A percentile compares a stretch with the other conserved stretches of the same genome.
phyloP scores from a whole-genome alignment of 2,888 invertebrate genomes.

The Lymantria monacha region DNA sequence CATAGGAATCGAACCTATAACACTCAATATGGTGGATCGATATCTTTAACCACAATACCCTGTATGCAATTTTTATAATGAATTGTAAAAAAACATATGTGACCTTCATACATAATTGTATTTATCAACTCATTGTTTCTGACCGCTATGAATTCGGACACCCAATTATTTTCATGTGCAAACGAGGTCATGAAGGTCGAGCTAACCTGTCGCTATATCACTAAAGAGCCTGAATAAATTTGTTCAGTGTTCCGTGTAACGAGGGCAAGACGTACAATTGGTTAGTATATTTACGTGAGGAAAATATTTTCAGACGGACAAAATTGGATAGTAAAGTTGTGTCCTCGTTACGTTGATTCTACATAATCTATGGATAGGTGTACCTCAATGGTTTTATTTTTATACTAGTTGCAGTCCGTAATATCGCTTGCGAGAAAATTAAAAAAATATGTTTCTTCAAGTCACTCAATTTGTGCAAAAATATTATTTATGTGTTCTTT shows the following conservation, averaged over 20 bases:
- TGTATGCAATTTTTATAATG: no score
- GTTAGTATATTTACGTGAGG: constrained; percentile 5
- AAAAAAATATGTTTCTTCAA: no score
- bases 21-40: no score
- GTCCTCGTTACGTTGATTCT: background rate
- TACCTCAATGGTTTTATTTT: no score
- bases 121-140: no score
- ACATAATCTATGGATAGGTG: background rate
- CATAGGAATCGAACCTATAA: no score
- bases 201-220: background rate
- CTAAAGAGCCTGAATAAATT: constrained; percentile 23
- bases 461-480: no score
- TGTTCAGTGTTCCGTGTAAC: constrained; percentile 10
- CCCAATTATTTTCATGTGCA: constrained; percentile 13
- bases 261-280: constrained; percentile 14
- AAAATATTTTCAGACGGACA: constrained; percentile 9
- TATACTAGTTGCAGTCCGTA: no score
- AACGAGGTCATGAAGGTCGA: background rate
- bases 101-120: no score
- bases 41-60: background rate
- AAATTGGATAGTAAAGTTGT: background rate
- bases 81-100: no score
- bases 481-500: no score
- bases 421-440: no score
- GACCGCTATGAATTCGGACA: background rate